Evolutionary conservation across 2,113 vertebrate species (phyloP).

Genomic region (Turdus rufiventris): DNA sequence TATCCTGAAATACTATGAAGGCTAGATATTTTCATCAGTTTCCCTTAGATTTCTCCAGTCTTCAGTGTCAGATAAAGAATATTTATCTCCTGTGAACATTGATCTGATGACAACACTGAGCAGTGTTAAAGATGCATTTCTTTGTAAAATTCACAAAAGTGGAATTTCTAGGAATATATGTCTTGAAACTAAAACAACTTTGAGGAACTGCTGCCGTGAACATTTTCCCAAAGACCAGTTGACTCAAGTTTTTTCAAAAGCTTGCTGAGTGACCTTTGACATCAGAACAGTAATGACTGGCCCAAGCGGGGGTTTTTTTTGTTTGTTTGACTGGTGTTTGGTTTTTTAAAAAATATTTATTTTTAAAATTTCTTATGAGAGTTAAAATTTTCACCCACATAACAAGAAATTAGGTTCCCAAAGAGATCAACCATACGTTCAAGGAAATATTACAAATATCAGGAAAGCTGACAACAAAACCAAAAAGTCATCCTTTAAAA

Average conservation of each 20-base stretch:
- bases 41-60: background rate
- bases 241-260: background rate
- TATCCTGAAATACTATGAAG: background rate
- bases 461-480: background rate
- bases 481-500: background rate
- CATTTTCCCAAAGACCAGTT: background rate
- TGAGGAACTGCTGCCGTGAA: background rate
- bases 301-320: rapidly evolving
- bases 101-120: background rate
- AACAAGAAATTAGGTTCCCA: background rate
- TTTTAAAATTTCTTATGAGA: background rate
- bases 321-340: background rate
- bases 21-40: background rate
- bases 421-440: background rate
- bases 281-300: background rate
- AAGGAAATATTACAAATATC: background rate
- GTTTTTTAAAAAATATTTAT: background rate
- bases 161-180: background rate
- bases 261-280: background rate
- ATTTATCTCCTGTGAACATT: background rate
- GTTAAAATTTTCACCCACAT: background rate
- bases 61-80: background rate
- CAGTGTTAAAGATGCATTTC: background rate
- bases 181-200: background rate
- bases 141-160: background rate